These are phyloP conservation scores for Progne subis DNA, from an alignment of 2,113 vertebrate genomes.

Conservation along the genomic window DNA sequence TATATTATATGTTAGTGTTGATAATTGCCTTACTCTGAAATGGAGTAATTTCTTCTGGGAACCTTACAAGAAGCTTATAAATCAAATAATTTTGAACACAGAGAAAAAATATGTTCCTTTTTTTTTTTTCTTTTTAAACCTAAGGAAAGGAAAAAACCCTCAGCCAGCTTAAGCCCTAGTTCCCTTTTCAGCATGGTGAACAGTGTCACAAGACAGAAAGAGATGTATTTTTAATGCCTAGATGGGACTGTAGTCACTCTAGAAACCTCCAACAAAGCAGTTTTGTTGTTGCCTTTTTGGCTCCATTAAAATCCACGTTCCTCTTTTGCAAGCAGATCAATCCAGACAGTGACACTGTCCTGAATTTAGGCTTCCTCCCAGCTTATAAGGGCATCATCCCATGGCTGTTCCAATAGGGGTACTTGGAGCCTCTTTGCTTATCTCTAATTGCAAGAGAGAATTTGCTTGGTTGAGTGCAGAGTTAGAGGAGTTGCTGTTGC, in stretches of 20 bases:
- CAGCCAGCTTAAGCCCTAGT: not conserved
- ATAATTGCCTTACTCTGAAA: not conserved
- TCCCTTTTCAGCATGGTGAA: not conserved
- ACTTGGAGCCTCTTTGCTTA: constrained; percentile 44
- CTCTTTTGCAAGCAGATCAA: not conserved
- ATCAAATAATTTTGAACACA: not conserved
- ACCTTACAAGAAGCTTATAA: not conserved
- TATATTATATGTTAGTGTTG: not conserved
- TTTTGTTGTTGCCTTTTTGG: not conserved
- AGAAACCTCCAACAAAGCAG: not conserved
- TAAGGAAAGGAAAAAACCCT: not conserved
- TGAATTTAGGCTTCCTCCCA: constrained; percentile 9
- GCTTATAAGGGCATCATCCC: not conserved
- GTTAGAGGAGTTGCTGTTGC: not conserved
- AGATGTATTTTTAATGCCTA: not conserved
- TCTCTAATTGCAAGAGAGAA: constrained; percentile 41
- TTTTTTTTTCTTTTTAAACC: not conserved
- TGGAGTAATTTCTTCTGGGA: not conserved
- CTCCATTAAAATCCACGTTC: not conserved
- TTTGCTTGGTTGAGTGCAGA: constrained; percentile 12
- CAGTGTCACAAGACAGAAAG: not conserved
- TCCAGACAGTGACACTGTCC: not conserved
- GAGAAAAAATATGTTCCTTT: not conserved
- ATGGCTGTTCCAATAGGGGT: constrained; percentile 10
- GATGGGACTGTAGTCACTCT: not conserved